Percentiles rank a stretch among this genome's conserved stretches.
Evolutionary conservation across 1,140 invertebrate genomes (phyloP).

Genomic region (Caerostris darwini): DNA sequence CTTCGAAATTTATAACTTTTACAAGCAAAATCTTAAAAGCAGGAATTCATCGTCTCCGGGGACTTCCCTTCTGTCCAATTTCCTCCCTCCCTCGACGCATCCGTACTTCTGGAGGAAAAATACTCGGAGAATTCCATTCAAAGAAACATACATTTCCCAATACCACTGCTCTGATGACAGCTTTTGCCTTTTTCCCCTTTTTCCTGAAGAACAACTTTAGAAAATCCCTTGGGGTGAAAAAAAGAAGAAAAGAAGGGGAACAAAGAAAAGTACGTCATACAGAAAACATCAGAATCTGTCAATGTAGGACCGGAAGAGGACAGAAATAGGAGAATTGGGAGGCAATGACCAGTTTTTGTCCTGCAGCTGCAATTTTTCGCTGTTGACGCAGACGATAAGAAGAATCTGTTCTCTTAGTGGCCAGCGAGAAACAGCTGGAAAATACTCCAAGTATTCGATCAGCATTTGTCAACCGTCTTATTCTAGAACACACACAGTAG

Average conservation of each 20-base stretch:
- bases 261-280: background rate
- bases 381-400: background rate
- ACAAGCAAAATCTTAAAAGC: background rate
- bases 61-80: background rate
- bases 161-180: background rate
- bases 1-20: slow-evolving; percentile 3
- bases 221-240: background rate
- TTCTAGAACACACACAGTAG: background rate
- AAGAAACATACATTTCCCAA: slow-evolving; percentile 32
- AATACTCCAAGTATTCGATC: slow-evolving; percentile 2
- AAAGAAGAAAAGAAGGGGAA: background rate
- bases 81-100: background rate
- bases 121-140: slow-evolving; percentile 23
- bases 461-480: slow-evolving; percentile 21
- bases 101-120: slow-evolving; percentile 3
- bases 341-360: slow-evolving; percentile 23
- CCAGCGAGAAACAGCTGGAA: slow-evolving; percentile 17
- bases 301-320: background rate
- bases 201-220: slow-evolving; percentile 19
- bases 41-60: background rate
- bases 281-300: slow-evolving; percentile 36
- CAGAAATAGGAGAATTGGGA: background rate
- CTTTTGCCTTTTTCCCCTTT: background rate
- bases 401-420: background rate
- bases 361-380: background rate